Base-by-base conservation (phyloP, 2,113 vertebrate genomes). In the Coracopsis vasa region DNA sequence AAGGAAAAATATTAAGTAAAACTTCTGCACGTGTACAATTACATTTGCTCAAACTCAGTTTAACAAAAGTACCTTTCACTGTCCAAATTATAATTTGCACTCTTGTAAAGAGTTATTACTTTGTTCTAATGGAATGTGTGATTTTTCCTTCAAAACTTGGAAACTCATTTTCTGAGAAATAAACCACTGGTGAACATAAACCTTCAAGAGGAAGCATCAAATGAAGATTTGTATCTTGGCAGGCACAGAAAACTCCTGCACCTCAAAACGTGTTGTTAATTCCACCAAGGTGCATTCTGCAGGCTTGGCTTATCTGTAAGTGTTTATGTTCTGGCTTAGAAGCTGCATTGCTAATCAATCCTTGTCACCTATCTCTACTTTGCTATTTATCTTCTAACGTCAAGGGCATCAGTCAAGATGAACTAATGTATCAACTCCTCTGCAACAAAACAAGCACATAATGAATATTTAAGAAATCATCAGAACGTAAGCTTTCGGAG, bases 391-490 rank as follows among this genome's bases (percentile, higher is more conserved):
- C 95, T 65, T 90, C 67, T 51, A 12, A 81, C 94, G 85, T 86
- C 97, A 97, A 97, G 95, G 96, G 75, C 95, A 98, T 97, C 96
- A 96, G 71, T 94, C 94, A 96, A 48, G 81, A 97, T 72, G 86
- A 97, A 95, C 88, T 88, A 92, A 96, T 23, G 58, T 67, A 86
- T 72, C 82, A 85, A 88, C 70, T 35, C 70, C 70, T 86, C 71
- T 44, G 86, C 90, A 94, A 93, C 53, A 88, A 91, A 97, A 91
- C 61, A 51, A 42, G 35, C 64, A 56, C 5, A 21, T 29, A 67
- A 94, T 94, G 95, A 95, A 94, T 93, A 96, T 80, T 93, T 71
- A 86, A 81, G 73, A 29, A 90, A n/a, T 64, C 67, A 51, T 73
- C 65, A 69, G 47, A 69, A 65, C 88, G 33, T 11, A 80, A 80